A percentile compares a stretch with the other conserved stretches of the same genome.
phyloP scores from a whole-genome alignment of 2,888 invertebrate species.

The Eupithecia vulgata region DNA sequence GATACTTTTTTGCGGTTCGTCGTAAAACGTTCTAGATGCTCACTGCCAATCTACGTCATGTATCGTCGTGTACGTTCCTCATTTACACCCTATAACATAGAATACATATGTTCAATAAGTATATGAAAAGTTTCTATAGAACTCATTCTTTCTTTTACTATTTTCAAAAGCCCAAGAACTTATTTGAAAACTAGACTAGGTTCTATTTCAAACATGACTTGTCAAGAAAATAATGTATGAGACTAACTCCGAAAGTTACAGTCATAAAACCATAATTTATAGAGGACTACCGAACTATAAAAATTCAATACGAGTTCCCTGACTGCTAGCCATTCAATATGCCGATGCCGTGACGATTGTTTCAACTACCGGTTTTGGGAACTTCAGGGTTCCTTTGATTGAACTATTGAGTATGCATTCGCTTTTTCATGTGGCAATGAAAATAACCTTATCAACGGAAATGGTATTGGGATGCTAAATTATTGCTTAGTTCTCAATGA shows the following conservation, averaged over 20 bases:
- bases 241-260: conserved; percentile 34
- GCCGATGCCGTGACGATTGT: conserved; percentile 71
- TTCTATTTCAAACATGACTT: conserved; percentile 19
- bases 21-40: conserved; percentile 63
- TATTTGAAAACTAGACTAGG: background rate
- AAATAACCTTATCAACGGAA: conserved; percentile 15
- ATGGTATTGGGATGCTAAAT: background rate
- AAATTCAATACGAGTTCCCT: conserved; percentile 61
- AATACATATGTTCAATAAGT: background rate
- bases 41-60: conserved; percentile 7
- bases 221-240: conserved; percentile 29
- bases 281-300: conserved; percentile 56
- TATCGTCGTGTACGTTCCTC: background rate
- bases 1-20: conserved; percentile 61
- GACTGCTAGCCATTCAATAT: conserved; percentile 54
- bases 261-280: conserved; percentile 52
- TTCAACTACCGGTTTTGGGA: conserved; percentile 75
- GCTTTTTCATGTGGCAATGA: conserved; percentile 26
- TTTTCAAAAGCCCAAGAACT: background rate
- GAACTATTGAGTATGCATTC: conserved; percentile 26
- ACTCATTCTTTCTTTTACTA: background rate
- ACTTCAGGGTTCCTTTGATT: conserved; percentile 60
- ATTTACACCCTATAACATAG: background rate
- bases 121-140: background rate
- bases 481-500: background rate